Evolutionary conservation across 2,797 vertebrate species (phyloP).

Genomic region (Acipenser transmontanus): DNA sequence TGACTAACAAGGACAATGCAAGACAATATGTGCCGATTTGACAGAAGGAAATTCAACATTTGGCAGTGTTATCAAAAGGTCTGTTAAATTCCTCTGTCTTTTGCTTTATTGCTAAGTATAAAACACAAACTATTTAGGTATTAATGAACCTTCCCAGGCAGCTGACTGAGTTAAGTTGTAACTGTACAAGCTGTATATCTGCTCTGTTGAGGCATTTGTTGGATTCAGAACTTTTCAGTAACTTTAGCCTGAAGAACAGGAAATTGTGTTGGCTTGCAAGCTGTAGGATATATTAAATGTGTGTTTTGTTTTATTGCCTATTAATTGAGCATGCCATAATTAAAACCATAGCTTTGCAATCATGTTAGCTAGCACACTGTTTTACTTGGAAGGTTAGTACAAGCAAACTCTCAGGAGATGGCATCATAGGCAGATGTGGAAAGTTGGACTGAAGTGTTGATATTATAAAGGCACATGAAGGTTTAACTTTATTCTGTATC

Average conservation of each 20-base stretch:
- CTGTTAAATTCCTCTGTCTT: no score
- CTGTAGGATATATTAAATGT: neutral
- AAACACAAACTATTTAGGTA: no score
- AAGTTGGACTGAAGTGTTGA: slow-evolving; percentile 42
- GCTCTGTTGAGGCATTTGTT: no score
- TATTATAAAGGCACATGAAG: slow-evolving; percentile 25
- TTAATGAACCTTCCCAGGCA: no score
- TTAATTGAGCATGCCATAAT: slow-evolving; percentile 30
- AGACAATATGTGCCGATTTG: no score
- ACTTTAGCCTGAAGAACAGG: neutral
- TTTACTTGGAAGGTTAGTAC: slow-evolving; percentile 56
- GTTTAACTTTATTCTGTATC: neutral
- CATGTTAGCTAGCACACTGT: slow-evolving; percentile 51
- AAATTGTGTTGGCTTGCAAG: slow-evolving; percentile 4
- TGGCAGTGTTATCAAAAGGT: no score
- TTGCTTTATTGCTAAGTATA: no score
- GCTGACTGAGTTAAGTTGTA: no score
- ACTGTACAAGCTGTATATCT: no score
- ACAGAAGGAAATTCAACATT: no score
- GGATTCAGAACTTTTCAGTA: neutral
- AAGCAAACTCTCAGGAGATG: slow-evolving; percentile 40
- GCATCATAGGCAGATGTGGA: slow-evolving; percentile 57
- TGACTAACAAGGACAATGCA: neutral
- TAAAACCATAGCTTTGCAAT: slow-evolving; percentile 45
- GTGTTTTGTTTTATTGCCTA: slow-evolving; percentile 7